Evolutionary conservation across 2,113 vertebrate species (phyloP).

Genomic region (Platysteira castanea): DNA sequence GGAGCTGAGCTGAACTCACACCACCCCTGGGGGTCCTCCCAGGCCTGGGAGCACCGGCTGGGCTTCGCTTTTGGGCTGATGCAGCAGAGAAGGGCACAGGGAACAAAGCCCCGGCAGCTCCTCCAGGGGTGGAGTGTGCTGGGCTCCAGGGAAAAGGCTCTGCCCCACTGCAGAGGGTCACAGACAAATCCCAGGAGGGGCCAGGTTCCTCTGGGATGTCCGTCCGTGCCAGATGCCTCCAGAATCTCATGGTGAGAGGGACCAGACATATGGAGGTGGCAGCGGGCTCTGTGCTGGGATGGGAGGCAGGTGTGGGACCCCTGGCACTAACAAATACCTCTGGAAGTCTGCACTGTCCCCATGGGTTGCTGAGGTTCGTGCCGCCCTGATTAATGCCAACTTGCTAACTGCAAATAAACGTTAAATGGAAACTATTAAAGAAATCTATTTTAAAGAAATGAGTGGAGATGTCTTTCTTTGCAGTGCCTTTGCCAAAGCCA

Average conservation of each 20-base stretch:
- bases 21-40: not conserved
- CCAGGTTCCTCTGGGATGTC: not conserved
- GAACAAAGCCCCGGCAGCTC: not conserved
- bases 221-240: not conserved
- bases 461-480: constrained; percentile 48
- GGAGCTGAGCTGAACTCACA: not conserved
- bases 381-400: constrained; percentile 61
- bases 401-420: constrained; percentile 74
- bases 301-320: not conserved
- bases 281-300: not conserved
- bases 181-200: not conserved
- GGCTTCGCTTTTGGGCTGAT: not conserved
- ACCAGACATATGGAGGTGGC: not conserved
- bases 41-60: not conserved
- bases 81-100: not conserved
- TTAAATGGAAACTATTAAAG: constrained; percentile 78
- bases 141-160: not conserved
- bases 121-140: fast-evolving
- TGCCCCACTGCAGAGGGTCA: not conserved
- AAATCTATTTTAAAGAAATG: constrained; percentile 75
- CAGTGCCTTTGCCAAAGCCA: not conserved
- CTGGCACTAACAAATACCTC: not conserved
- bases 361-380: not conserved
- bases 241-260: not conserved
- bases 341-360: not conserved